Evolutionary conservation across 1,140 invertebrate genomes (phyloP).

Genomic region (Aphelinus certus): DNA sequence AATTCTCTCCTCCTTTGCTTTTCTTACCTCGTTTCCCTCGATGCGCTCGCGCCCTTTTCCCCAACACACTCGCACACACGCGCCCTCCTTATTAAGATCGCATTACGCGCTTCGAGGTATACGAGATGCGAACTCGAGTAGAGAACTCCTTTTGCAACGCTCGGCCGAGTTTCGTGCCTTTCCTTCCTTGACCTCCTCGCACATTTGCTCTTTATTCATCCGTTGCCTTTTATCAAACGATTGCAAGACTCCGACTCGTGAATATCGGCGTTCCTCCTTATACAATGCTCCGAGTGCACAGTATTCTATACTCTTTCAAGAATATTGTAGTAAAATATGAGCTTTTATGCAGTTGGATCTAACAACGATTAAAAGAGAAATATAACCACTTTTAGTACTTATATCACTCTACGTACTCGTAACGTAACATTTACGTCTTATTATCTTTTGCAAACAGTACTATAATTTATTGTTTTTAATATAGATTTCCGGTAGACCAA

Average conservation of each 20-base stretch:
- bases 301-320: too few species aligned
- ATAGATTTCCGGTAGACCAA: too few species aligned
- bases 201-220: neutral
- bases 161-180: constrained; percentile 20
- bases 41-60: constrained; percentile 12
- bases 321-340: too few species aligned
- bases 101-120: constrained; percentile 28
- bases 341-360: too few species aligned
- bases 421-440: too few species aligned
- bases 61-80: too few species aligned
- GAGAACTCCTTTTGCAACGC: constrained; percentile 18
- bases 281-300: neutral
- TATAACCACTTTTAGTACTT: too few species aligned
- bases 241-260: constrained; percentile 3
- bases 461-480: too few species aligned
- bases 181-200: too few species aligned
- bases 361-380: too few species aligned
- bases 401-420: too few species aligned
- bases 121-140: constrained; percentile 16
- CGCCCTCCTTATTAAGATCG: constrained; percentile 15
- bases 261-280: neutral
- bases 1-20: constrained; percentile 8
- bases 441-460: too few species aligned
- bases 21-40: constrained; percentile 2
- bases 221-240: neutral